Evolutionary conservation across 2,113 vertebrate species (phyloP), one percentile per base, ranked within the genome.

Genomic region (Larimichthys crocea): DNA sequence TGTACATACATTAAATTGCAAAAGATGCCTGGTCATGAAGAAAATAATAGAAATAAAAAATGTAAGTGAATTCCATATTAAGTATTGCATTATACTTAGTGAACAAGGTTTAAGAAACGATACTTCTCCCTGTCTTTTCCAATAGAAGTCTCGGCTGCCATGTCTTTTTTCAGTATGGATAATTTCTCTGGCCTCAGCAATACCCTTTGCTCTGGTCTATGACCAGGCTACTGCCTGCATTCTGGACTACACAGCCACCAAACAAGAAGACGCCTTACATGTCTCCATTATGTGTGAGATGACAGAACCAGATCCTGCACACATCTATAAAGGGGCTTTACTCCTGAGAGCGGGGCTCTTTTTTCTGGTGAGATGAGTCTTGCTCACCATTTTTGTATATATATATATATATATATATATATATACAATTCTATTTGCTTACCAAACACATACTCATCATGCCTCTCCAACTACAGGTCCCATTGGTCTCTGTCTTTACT

Each of bases 241-340:
- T 76, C 83, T 95, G 61, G 94, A 96, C 85, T 95, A 95, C 66
- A 93, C 91, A 0, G 92, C 94, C n/a, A 76, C 86, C 4, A 91
- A 85, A 24, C 87, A 59, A 14, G 83, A 95, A 26, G 90, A 94
- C 0, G 88, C 91, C 17, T 93, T 95, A 48, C 91, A 93, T 12
- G 80, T 94, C 1, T 95, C 95, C 75, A 95, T 93, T 40, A 93
- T 96, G 88, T 95, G 95, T 76, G 95, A 96, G 77, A 94, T 96
- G 95, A 91, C 74, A 0, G 95, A 96, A 64, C 83, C 91, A 22
- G 93, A 95, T 50, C 95, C 94, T 57, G 94, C 87, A 5, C 83
- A 86, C 24, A 74, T 95, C 42, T 96, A 95, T 82, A 94, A 91
- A 84, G 91, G 91, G 6, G 90, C 94, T n/a, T 64, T 95, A 10